Percentiles rank a stretch among this genome's conserved stretches.
Evolutionary conservation across 2,797 vertebrate genomes (phyloP).

Genomic region (Mormyrus hasselquistii): DNA sequence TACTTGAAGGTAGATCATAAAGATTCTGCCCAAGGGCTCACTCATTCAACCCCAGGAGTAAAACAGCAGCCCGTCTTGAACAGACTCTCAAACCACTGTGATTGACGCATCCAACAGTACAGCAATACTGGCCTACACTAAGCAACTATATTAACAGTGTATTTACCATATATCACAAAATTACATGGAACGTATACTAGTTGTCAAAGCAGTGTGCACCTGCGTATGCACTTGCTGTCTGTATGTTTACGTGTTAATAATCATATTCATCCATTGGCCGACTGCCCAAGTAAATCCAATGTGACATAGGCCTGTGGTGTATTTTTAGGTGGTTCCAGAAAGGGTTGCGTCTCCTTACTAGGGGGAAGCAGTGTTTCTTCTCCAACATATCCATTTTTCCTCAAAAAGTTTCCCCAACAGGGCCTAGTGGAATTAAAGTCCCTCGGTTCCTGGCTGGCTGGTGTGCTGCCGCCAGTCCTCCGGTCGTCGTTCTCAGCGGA

Average conservation of each 20-base stretch:
- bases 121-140: background rate
- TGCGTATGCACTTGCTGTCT: background rate
- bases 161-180: background rate
- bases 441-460: background rate
- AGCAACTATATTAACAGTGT: background rate
- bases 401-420: background rate
- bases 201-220: background rate
- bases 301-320: slow-evolving; percentile 14
- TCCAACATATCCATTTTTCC: background rate
- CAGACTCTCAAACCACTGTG: background rate
- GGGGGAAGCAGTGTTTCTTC: background rate
- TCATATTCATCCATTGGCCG: background rate
- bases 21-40: background rate
- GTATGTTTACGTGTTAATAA: background rate
- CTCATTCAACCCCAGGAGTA: background rate
- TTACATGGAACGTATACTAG: background rate
- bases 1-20: background rate
- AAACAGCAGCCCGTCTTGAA: background rate
- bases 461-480: too few species aligned
- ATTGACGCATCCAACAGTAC: background rate
- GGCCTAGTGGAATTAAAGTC: background rate
- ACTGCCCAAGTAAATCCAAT: background rate
- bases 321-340: background rate
- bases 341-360: background rate
- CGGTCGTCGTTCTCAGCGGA: background rate